These are phyloP conservation scores for Cerceris ruficornis DNA, from an alignment of 2,888 invertebrate species.

Conservation along the genomic window DNA sequence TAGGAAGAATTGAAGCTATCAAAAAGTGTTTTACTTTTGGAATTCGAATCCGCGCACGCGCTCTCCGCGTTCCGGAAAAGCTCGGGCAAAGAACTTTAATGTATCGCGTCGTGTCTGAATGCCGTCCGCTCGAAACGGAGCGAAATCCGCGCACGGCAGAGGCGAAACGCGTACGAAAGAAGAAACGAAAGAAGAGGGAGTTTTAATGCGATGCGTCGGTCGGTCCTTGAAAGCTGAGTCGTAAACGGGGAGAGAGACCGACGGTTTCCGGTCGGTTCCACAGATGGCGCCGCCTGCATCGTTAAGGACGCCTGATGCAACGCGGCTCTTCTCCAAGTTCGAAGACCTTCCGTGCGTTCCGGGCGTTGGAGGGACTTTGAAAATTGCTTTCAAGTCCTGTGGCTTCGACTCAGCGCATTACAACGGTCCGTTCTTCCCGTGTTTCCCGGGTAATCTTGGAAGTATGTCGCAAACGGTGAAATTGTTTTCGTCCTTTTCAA, in stretches of 20 bases:
- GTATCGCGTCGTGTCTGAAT: too few relatives aligned
- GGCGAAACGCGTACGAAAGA: too few relatives aligned
- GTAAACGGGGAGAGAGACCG: constrained; percentile 45
- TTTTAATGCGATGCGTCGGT: constrained; percentile 52
- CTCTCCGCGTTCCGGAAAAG: constrained; percentile 51
- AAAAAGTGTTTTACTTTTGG: too few relatives aligned
- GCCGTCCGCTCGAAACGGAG: too few relatives aligned
- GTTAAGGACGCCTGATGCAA: constrained; percentile 23
- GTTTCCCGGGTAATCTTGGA: not conserved
- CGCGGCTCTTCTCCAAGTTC: constrained; percentile 39
- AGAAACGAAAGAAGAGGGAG: constrained; percentile 10
- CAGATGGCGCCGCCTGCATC: constrained; percentile 64
- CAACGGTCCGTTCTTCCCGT: not conserved
- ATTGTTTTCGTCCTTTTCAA: not conserved
- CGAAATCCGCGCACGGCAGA: too few relatives aligned
- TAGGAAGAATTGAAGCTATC: too few relatives aligned
- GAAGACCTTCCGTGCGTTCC: constrained; percentile 38
- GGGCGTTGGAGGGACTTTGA: constrained; percentile 24
- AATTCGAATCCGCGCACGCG: too few relatives aligned
- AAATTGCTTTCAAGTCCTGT: constrained; percentile 19
- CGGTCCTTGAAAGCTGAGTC: constrained; percentile 57
- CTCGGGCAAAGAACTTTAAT: too few relatives aligned
- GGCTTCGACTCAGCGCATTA: not conserved
- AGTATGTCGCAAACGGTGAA: not conserved
- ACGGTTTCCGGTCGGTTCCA: constrained; percentile 40